Evolutionary conservation across 2,888 invertebrate genomes (phyloP).

Genomic region (Calameuta filiformis): DNA sequence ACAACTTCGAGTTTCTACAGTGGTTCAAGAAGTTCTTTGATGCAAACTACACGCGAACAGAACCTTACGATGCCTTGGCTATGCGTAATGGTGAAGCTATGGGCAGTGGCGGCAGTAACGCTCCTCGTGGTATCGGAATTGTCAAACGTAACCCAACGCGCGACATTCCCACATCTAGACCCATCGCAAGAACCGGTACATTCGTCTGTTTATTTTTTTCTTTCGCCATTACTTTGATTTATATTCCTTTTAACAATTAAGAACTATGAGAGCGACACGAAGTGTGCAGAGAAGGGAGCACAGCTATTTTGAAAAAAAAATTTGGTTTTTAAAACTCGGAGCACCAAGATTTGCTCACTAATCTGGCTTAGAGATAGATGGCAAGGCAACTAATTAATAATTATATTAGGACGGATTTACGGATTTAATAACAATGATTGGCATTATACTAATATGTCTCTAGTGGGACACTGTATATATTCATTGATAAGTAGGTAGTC

Average conservation of each 20-base stretch:
- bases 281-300: not conserved
- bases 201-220: slow-evolving; percentile 59
- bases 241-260: not conserved
- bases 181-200: slow-evolving; percentile 74
- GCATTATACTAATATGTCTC: not conserved
- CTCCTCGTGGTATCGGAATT: slow-evolving; percentile 69
- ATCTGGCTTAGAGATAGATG: not conserved
- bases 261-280: not conserved
- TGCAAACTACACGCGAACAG: slow-evolving; percentile 95
- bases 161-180: slow-evolving; percentile 69
- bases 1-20: slow-evolving; percentile 99
- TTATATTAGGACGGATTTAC: not conserved
- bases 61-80: slow-evolving; percentile 87
- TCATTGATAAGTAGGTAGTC: not conserved
- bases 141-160: slow-evolving; percentile 67
- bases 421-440: not conserved
- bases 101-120: slow-evolving; percentile 79
- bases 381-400: not conserved
- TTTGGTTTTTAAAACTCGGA: not conserved
- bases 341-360: not conserved
- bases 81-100: slow-evolving; percentile 88
- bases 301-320: not conserved
- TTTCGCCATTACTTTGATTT: slow-evolving; percentile 13
- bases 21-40: slow-evolving; percentile 99
- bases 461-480: not conserved